Percentiles rank a stretch among this genome's conserved stretches.
phyloP scores from a whole-genome alignment of 2,888 invertebrate species.

The Heliconius cydno region DNA sequence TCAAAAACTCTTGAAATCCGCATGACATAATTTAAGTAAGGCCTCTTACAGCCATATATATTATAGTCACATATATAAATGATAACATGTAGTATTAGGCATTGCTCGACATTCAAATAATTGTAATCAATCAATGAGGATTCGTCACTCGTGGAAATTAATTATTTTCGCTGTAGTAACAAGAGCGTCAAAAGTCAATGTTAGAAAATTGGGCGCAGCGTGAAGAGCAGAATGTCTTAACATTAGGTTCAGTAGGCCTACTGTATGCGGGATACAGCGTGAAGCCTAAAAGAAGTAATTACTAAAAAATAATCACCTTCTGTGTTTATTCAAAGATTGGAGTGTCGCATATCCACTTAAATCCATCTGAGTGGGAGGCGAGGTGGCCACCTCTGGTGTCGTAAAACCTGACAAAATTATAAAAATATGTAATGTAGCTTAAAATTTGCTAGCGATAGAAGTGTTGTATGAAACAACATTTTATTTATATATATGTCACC shows the following conservation, averaged over 20 bases:
- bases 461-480: background rate
- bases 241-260: background rate
- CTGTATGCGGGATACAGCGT: background rate
- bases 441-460: background rate
- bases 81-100: background rate
- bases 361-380: constrained; percentile 88
- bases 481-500: no score
- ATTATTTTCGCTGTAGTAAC: background rate
- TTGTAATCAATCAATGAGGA: background rate
- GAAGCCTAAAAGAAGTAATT: background rate
- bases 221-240: background rate
- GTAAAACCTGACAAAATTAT: constrained; percentile 68
- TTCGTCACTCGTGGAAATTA: background rate
- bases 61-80: background rate
- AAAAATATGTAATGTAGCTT: background rate
- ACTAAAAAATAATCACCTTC: constrained; percentile 57
- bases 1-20: background rate
- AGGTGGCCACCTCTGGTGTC: constrained; percentile 80
- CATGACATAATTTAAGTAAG: background rate
- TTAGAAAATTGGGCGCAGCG: background rate
- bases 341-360: constrained; percentile 90
- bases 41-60: background rate
- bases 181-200: background rate
- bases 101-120: background rate
- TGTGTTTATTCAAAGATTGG: constrained; percentile 86